Evolutionary conservation across 2,113 vertebrate species (phyloP), one percentile per base, ranked within the genome.

Genomic region (Australoheros scitulus): DNA sequence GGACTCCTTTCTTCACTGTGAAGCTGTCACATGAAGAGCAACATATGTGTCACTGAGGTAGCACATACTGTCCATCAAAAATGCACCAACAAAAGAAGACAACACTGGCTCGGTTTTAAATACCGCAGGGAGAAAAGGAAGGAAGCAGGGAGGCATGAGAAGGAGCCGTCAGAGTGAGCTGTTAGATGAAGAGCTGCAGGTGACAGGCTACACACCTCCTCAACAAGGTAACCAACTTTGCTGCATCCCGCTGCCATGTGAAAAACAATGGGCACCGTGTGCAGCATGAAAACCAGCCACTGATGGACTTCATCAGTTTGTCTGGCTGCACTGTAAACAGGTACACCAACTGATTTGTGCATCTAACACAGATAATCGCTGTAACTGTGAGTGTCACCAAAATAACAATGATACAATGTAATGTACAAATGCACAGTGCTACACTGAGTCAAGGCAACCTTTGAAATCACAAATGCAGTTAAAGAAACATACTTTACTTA

Each of bases 141-240:
- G 43, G 43, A 52, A 70, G 17, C 29, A 70, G 65, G 43, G 50
- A 72, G 2, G 64, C 24, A 50, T 70, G 64, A 29, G 24, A 50
- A 50, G 17, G 17, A 55, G 43, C 52, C 32, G 68, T n/a, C 50
- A 29, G 11, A 72, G 32, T 52, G 17, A 72, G 65, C 10, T 11
- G 26, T 72, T 26, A 5, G 47, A 72, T 72, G 65, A 70, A 50
- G 43, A 70, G 43, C 43, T 70, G 43, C 43, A 50, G 43, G 65
- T 70, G 68, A 72, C 68, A 52, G 68, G 47, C 17, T 72, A 29
- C 68, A 55, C 47, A 72, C 11, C 68, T 72, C 68, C 29, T 72
- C 65, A n/a, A 4, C 4, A 15, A 52, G 43, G 47, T 0, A n/a
- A 52, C 47, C 1, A 11, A 55, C 26, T 72, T 32, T 55, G 24